Percentiles rank a stretch among this genome's conserved stretches.
phyloP scores from a whole-genome alignment of 2,797 vertebrate species.

The Leptoclinus maculatus region DNA sequence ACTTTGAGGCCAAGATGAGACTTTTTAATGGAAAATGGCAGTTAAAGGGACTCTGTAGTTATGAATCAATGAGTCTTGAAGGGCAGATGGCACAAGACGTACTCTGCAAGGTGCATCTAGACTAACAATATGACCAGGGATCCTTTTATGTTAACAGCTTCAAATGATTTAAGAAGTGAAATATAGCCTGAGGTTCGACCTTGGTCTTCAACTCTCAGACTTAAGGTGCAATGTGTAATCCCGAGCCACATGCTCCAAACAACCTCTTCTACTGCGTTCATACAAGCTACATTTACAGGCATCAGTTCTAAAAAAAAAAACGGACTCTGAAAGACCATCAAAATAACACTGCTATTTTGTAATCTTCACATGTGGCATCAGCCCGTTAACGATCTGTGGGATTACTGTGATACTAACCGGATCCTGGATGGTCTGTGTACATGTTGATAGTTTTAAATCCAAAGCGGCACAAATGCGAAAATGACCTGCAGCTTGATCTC shows the following conservation, averaged over 20 bases:
- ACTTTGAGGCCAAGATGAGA: background rate
- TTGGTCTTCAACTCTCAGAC: background rate
- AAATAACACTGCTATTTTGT: background rate
- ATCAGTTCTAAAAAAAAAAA: background rate
- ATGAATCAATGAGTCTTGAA: constrained; percentile 46
- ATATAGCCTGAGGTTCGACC: background rate
- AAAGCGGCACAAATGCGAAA: too few relatives aligned
- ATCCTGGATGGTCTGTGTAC: too few relatives aligned
- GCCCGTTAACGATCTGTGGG: background rate
- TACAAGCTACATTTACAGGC: background rate
- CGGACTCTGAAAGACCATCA: background rate
- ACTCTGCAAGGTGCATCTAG: constrained; percentile 9
- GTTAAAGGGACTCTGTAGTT: constrained; percentile 14
- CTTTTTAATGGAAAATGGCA: constrained; percentile 24
- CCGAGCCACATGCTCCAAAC: background rate
- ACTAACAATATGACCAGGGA: constrained; percentile 10
- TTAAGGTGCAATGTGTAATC: background rate
- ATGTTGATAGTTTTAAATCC: too few relatives aligned
- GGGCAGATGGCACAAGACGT: constrained; percentile 7
- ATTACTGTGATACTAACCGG: too few relatives aligned
- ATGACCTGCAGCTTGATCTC: too few relatives aligned
- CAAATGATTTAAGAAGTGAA: constrained; percentile 27
- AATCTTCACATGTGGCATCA: too few relatives aligned
- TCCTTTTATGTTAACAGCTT: constrained; percentile 11
- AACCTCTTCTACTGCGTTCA: background rate